Percentiles rank a stretch among this genome's conserved stretches.
phyloP scores from a whole-genome alignment of 2,797 vertebrate genomes.

The Tinamus major region DNA sequence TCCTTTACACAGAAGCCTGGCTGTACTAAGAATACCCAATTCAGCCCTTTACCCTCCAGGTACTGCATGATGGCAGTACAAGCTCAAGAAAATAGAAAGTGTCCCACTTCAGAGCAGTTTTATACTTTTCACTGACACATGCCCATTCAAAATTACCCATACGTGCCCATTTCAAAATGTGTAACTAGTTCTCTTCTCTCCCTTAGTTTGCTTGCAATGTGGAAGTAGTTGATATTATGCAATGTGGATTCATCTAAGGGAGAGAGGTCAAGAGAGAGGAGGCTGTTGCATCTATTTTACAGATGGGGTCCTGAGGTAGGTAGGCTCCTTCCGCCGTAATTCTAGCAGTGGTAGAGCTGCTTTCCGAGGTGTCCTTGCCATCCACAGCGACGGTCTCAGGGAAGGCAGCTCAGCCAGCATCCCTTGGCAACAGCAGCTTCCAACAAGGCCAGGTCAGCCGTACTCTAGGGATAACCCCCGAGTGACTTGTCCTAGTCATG shows the following conservation, averaged over 20 bases:
- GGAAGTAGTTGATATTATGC: not conserved
- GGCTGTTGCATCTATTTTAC: not conserved
- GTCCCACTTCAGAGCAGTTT: not conserved
- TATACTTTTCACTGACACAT: not conserved
- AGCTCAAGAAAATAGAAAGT: not conserved
- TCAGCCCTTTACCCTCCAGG: not conserved
- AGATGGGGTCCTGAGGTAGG: not conserved
- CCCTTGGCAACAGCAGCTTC: not conserved
- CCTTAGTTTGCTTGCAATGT: not conserved
- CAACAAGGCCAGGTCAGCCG: accelerated
- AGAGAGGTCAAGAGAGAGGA: not conserved
- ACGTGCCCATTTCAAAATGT: not conserved
- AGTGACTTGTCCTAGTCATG: not conserved
- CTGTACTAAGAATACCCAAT: not conserved
- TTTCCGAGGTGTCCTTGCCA: not conserved
- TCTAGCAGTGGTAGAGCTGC: not conserved
- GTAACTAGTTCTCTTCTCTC: not conserved
- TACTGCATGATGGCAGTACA: accelerated
- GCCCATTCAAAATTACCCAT: too few relatives aligned
- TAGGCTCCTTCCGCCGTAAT: not conserved
- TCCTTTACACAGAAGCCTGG: not conserved
- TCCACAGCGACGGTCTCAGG: not conserved
- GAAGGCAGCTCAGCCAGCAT: not conserved
- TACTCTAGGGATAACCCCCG: not conserved
- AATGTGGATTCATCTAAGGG: not conserved